Evolutionary conservation across 2,113 vertebrate genomes (phyloP).

Genomic region (Equus quagga): DNA sequence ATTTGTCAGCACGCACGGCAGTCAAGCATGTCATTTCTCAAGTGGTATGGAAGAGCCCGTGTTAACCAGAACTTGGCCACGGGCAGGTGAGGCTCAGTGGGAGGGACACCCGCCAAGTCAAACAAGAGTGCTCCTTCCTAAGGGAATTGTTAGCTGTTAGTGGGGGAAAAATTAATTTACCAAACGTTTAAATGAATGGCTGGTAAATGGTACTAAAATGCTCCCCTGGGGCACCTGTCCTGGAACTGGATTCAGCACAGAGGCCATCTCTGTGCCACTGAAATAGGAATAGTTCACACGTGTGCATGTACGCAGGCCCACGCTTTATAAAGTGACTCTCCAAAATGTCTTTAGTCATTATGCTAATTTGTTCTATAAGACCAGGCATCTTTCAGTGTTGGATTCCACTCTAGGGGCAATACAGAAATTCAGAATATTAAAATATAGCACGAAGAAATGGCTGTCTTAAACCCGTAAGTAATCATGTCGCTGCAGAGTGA

Average conservation of each 20-base stretch:
- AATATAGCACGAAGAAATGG: conserved; percentile 66
- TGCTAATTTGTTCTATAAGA: conserved; percentile 10
- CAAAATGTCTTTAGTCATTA: not conserved
- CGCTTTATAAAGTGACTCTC: not conserved
- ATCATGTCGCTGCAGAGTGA: not conserved
- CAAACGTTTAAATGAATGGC: conserved; percentile 18
- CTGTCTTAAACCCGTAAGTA: conserved; percentile 33
- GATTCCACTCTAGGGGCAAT: not conserved
- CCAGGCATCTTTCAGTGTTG: not conserved
- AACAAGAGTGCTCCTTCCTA: not conserved
- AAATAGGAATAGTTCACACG: conserved; percentile 49
- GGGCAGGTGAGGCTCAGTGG: not conserved
- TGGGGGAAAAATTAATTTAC: not conserved
- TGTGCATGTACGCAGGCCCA: not conserved
- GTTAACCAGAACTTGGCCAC: conserved; percentile 3
- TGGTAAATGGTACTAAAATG: conserved; percentile 13
- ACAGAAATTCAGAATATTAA: conserved; percentile 35
- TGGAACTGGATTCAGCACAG: not conserved
- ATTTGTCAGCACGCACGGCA: conserved; percentile 88
- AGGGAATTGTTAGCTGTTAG: conserved; percentile 44
- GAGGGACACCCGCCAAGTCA: not conserved
- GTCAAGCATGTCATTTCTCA: conserved; percentile 60
- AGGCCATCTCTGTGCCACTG: not conserved
- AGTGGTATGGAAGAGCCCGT: conserved; percentile 41
- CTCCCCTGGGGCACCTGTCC: not conserved